phyloP scores from a whole-genome alignment of 1,140 invertebrate species.

The Trypoxylus dichotomus region DNA sequence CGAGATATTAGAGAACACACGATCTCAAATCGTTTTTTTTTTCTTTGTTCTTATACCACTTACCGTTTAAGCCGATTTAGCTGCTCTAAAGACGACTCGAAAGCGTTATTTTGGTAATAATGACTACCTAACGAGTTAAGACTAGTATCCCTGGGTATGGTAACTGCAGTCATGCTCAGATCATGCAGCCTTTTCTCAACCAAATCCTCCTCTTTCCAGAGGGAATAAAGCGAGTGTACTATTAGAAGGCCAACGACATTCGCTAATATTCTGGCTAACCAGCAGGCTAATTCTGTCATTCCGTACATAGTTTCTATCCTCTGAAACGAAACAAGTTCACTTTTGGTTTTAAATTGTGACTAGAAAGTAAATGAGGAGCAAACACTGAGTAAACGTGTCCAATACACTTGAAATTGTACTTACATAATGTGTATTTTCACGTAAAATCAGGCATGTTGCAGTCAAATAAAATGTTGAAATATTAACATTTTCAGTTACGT shows the following conservation, averaged over 20 bases:
- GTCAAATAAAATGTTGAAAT: too few species aligned
- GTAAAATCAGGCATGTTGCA: too few species aligned
- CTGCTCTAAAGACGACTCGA: slow-evolving; percentile 47
- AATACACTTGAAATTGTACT: too few species aligned
- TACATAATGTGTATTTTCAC: too few species aligned
- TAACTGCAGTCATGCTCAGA: slow-evolving; percentile 50
- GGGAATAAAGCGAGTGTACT: slow-evolving; percentile 65
- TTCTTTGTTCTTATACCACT: too few species aligned
- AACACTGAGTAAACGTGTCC: too few species aligned
- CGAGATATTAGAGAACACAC: neutral
- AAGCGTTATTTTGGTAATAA: slow-evolving; percentile 51
- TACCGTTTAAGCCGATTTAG: slow-evolving; percentile 47
- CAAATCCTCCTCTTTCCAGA: slow-evolving; percentile 57
- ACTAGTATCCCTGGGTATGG: slow-evolving; percentile 44
- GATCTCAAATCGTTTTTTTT: neutral
- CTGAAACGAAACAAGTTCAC: slow-evolving; percentile 51
- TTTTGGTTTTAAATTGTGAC: neutral
- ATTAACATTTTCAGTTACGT: too few species aligned
- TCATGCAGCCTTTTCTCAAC: slow-evolving; percentile 52
- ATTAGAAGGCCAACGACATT: slow-evolving; percentile 63
- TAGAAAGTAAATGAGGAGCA: too few species aligned
- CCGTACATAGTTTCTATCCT: slow-evolving; percentile 63
- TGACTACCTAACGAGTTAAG: slow-evolving; percentile 35
- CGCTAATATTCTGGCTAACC: slow-evolving; percentile 60
- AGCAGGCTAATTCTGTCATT: slow-evolving; percentile 62